phyloP scores from a whole-genome alignment of 92 coral and sea anemone species.

The Muricea muricata region DNA sequence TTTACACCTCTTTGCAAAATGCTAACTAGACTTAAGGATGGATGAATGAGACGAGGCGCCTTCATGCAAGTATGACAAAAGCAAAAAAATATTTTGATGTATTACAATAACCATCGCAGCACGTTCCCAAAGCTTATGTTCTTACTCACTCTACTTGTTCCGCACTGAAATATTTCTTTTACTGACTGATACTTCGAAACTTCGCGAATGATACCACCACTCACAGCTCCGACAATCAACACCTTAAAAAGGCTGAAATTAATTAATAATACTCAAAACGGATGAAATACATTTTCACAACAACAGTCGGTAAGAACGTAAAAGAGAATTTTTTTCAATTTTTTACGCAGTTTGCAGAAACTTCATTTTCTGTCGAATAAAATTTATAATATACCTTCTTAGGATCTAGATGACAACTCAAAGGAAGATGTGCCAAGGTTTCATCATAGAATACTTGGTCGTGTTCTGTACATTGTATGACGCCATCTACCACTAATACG shows the following conservation, averaged over 20 bases:
- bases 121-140: background rate
- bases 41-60: too few relatives aligned
- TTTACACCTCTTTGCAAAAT: too few relatives aligned
- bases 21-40: too few relatives aligned
- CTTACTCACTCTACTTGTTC: background rate
- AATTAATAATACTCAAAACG: too few relatives aligned
- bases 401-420: conserved; percentile 23
- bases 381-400: conserved; percentile 1
- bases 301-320: too few relatives aligned
- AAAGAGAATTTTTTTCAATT: too few relatives aligned
- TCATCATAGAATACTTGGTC: conserved; percentile 12
- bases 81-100: too few relatives aligned
- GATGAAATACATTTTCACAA: too few relatives aligned
- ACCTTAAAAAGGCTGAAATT: too few relatives aligned
- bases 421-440: conserved; percentile 16
- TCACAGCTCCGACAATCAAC: background rate
- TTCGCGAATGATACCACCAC: background rate
- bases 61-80: background rate
- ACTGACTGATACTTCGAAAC: background rate
- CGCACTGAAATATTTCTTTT: conserved; percentile 4
- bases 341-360: background rate
- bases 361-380: background rate
- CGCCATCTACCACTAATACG: conserved; percentile 24
- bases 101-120: too few relatives aligned
- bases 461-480: background rate